Base-by-base conservation (phyloP, 1,140 invertebrate species). In the Artemia franciscana region DNA sequence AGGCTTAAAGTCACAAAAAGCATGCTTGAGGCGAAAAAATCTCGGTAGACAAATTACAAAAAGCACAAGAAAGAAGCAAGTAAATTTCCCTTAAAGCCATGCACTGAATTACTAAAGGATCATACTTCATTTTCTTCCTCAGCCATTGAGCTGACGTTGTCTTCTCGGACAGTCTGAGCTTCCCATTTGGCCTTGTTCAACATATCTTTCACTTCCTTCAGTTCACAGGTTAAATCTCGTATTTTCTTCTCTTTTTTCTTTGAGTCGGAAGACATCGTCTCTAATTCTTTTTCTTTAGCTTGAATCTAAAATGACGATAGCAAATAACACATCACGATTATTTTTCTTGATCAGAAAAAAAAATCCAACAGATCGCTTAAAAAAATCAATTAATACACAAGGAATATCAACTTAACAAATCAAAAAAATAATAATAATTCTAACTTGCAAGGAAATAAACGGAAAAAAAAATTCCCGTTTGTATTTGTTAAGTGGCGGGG, bases 171-270 rank as follows among this genome's bases (percentile, higher is more conserved):
- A 3, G 63, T 27, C n/a, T 72, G 68, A 23, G 65, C 59, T 62
- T 73, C 72, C 64, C 73, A 69, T 59, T 71, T 70, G 5, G 71
- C 69, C 61, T 70, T 69, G 62, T 68, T 69, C 7, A 69, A 62
- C 66, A 69, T 66, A 62, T 72, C 71, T 27, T 73, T 66, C 2
- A 71, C 63, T 59, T 70, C 73, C 9, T 67, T 71, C 27, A 74
- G 60, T 62, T 77, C 71, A 0, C 65, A 63, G n/a, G 65, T 66
- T 26, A 69, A 59, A 63, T 68, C 67, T 24, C 65, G 62, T 7
- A 71, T 65, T 62, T 67, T 66, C 30, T 64, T 64, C 60, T 77
- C 73, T 57, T 74, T 75, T 26, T 70, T 71, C 3, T 68, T 63
- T 3, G 69, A 60, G 39, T 69, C 70, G 7, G 64, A 64, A 24